Conservation (phyloP, 2,888 invertebrate genomes). For the Spodoptera littoralis region DNA sequence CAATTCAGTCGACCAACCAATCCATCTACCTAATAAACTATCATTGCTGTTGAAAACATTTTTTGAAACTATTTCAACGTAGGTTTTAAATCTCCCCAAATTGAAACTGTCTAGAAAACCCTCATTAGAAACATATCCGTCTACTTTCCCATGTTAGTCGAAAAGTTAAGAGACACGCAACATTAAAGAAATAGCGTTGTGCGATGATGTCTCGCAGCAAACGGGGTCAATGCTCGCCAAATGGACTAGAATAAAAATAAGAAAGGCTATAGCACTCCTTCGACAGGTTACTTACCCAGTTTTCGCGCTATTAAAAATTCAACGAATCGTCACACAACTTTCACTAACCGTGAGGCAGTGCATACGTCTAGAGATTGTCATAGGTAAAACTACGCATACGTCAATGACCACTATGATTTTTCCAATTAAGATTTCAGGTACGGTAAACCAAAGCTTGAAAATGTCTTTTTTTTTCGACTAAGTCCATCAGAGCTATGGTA, state of each 20-base stretch:
- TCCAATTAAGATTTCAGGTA: constrained; percentile 24
- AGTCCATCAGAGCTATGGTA: constrained; percentile 31
- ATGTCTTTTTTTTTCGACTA: constrained; percentile 12
- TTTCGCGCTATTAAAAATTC: constrained; percentile 85
- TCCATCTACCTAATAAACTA: constrained; percentile 64
- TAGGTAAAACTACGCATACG: constrained; percentile 46
- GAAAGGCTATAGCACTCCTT: constrained; percentile 82
- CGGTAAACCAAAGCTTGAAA: constrained; percentile 13
- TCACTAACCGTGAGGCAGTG: constrained; percentile 77
- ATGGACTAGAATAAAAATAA: constrained; percentile 82
- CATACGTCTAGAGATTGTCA: constrained; percentile 63
- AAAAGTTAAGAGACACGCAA: constrained; percentile 51
- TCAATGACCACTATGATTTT: constrained; percentile 26
- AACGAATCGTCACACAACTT: constrained; percentile 86
- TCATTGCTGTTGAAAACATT: constrained; percentile 44
- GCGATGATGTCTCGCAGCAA: constrained; percentile 62
- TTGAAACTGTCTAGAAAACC: constrained; percentile 2
- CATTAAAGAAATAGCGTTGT: constrained; percentile 54
- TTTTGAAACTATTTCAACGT: constrained; percentile 26
- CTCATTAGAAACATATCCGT: constrained; percentile 3
- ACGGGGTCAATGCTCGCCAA: constrained; percentile 79
- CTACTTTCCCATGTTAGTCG: constrained; percentile 38
- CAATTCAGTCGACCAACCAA: constrained; percentile 68
- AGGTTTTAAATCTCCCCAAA: constrained; percentile 6
- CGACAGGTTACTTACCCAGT: constrained; percentile 83